Evolutionary conservation across 2,113 vertebrate genomes (phyloP).

Genomic region (Dasyurus viverrinus): DNA sequence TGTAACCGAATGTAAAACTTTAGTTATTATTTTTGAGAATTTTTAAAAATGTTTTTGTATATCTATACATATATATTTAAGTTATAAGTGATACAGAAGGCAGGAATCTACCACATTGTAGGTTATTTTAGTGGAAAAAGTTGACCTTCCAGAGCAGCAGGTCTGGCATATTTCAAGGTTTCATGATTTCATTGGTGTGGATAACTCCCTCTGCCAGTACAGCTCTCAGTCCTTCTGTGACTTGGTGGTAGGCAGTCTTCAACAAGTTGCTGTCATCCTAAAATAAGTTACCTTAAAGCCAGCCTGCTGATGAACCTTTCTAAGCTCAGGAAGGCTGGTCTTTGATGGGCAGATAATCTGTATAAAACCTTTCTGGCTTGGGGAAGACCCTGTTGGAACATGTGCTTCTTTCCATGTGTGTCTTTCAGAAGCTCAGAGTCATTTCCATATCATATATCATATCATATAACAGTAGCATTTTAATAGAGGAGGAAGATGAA

Average conservation of each 20-base stretch:
- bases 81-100: background rate
- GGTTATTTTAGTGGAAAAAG: background rate
- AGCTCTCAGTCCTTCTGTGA: background rate
- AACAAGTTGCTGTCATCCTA: background rate
- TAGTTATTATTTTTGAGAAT: background rate
- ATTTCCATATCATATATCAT: background rate
- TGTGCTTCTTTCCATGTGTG: background rate
- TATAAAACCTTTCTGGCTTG: background rate
- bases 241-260: background rate
- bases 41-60: background rate
- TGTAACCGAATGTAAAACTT: background rate
- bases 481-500: background rate
- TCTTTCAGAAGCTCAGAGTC: background rate
- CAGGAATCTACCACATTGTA: background rate
- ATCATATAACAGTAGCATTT: background rate
- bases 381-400: background rate
- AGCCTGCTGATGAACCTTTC: background rate
- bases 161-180: background rate
- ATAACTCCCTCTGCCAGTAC: background rate
- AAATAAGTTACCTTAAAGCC: background rate
- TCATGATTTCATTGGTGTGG: background rate
- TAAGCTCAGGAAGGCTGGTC: background rate
- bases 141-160: background rate
- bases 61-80: background rate
- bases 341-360: background rate